These are phyloP conservation scores for Aphis craccivora DNA, from an alignment of 1,140 invertebrate genomes.

Conservation along the genomic window DNA sequence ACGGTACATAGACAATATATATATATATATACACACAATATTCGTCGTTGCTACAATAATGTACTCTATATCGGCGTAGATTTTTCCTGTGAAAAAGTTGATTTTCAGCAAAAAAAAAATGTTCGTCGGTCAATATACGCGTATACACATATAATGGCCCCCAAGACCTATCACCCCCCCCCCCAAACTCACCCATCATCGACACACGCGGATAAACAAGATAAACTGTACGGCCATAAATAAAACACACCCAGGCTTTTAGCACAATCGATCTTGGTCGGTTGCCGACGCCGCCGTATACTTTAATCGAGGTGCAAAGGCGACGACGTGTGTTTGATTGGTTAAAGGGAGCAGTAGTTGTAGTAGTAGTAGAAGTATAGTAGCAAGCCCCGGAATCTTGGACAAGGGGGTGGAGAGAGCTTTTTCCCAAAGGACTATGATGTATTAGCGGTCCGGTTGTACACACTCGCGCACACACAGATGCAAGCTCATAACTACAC, in stretches of 20 bases:
- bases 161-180: neutral
- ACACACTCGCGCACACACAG: neutral
- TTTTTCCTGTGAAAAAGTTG: constrained; percentile 23
- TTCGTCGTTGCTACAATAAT: neutral
- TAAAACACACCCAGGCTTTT: constrained; percentile 57
- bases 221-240: constrained; percentile 55
- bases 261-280: constrained; percentile 56
- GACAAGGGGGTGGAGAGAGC: neutral
- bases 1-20: neutral
- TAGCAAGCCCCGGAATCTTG: neutral
- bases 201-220: neutral
- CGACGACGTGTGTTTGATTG: constrained; percentile 54
- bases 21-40: too few species aligned
- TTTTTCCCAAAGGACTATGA: constrained; percentile 49
- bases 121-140: neutral
- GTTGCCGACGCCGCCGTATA: neutral
- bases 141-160: neutral
- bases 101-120: constrained; percentile 19
- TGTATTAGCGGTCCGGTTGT: constrained; percentile 55
- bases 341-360: neutral
- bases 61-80: neutral
- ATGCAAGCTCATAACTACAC: constrained; percentile 22
- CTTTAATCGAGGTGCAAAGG: constrained; percentile 50
- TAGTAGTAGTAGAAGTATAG: neutral
- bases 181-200: neutral